phyloP scores from a whole-genome alignment of 2,113 vertebrate genomes.

The Menura novaehollandiae region DNA sequence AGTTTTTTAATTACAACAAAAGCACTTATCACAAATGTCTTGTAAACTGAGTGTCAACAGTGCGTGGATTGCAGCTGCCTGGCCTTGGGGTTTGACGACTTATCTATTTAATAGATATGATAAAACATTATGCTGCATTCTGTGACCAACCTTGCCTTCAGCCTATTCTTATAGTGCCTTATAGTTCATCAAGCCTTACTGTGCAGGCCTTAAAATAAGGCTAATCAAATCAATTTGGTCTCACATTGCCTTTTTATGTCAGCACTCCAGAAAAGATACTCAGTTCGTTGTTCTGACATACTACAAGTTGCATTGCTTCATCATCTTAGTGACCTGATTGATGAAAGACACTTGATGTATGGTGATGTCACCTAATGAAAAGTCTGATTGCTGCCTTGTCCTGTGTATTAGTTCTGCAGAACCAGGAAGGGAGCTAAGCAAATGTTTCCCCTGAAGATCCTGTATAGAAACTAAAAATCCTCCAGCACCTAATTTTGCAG shows the following conservation, averaged over 20 bases:
- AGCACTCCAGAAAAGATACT: background rate
- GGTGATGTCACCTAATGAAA: background rate
- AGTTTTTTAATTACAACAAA: constrained; percentile 47
- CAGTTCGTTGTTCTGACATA: background rate
- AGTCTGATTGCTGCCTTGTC: background rate
- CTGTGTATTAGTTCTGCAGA: background rate
- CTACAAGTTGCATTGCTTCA: background rate
- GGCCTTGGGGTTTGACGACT: background rate
- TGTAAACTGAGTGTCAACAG: constrained; percentile 4
- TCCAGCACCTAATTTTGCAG: background rate
- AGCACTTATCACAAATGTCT: constrained; percentile 12
- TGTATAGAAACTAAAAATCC: background rate
- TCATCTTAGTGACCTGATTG: background rate
- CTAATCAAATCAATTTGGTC: background rate
- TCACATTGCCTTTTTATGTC: background rate
- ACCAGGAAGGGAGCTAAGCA: background rate
- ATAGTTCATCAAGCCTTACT: background rate
- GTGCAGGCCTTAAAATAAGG: background rate
- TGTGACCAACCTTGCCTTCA: background rate
- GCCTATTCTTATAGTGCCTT: background rate
- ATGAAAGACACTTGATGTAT: constrained; percentile 7
- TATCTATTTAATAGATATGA: background rate
- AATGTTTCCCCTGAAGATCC: background rate
- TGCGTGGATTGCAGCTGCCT: background rate
- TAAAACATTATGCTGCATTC: background rate